These are phyloP conservation scores for Ceratothoa steindachneri DNA, from an alignment of 2,888 invertebrate species.

Conservation along the genomic window DNA sequence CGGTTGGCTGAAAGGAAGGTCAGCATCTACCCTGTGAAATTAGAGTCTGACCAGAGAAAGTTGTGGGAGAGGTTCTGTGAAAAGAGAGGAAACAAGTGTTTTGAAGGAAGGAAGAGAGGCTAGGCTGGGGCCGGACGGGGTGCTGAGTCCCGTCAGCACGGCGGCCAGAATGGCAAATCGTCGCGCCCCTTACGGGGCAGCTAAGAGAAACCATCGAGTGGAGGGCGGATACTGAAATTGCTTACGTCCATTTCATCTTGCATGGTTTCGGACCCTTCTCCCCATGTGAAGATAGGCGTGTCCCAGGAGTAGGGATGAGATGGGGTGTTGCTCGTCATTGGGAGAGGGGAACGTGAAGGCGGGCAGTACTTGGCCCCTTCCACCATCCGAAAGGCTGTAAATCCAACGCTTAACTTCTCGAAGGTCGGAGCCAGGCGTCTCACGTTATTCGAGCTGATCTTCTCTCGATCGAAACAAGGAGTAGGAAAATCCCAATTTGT, in stretches of 20 bases:
- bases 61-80: no score
- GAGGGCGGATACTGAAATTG: no score
- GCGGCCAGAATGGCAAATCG: no score
- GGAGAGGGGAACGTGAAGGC: conserved; percentile 52
- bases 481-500: conserved; percentile 63
- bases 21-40: no score
- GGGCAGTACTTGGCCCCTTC: conserved; percentile 37
- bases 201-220: no score
- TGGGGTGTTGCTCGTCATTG: conserved; percentile 58
- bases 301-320: conserved; percentile 64
- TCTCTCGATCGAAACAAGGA: conserved; percentile 54
- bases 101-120: no score
- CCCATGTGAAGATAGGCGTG: conserved; percentile 41
- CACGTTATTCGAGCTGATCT: neutral
- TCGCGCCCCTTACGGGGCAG: no score
- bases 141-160: no score
- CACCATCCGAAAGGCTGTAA: conserved; percentile 65
- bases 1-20: no score
- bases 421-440: conserved; percentile 58
- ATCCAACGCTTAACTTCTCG: conserved; percentile 64
- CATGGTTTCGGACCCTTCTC: conserved; percentile 13
- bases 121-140: no score
- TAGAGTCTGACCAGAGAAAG: no score
- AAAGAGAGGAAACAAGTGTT: no score
- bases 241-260: neutral